Evolutionary conservation across 2,888 invertebrate genomes (phyloP), one percentile per base, ranked within the genome.

Genomic region (Drosophila pullipes): DNA sequence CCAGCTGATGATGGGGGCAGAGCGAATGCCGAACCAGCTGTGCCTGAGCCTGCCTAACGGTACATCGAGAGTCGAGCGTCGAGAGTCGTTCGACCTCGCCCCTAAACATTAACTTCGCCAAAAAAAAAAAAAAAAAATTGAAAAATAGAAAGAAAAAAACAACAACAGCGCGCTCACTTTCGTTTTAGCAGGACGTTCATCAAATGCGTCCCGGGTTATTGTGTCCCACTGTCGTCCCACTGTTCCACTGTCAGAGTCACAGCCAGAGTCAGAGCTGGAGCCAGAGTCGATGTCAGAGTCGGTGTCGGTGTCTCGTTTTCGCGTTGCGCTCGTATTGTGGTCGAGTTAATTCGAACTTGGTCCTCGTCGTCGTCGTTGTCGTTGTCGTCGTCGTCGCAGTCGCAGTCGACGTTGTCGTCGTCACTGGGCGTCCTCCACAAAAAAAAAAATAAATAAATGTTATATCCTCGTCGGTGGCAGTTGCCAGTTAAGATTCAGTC

Each of bases 401-500:
- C 37, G 63, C 11, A 49, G 60, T 30, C 30, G 30, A 7, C 30
- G 70, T 30, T 50, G 57, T 30, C 74, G 73, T 25, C 66, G 68
- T 33, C 79, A 81, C 64, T 72, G 73, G 73, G 72, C 63, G 70
- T 71, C 71, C 71, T 71, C 71, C 37, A 62, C 62, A 71, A 71
- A 70, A 59, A 70, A 71, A 47, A 44, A 44, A 37, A 41, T 41
- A 41, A 25, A 47, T 47, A 47, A 47, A 47, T 47, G 47, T 62
- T 71, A 64, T 62, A 50, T 55, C 61, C 68, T 50, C 66, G 66
- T 58, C 76, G 77, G 50, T 73, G 74, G 69, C 76, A 69, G 70
- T 80, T 66, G 74, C 85, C 83, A 86, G 82, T 79, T 81, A 80
- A 73, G 85, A 77, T 85, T 91, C 89, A 91, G 92, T 92, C 90